These are phyloP conservation scores for Saguinus imperator DNA, from an alignment of 2,113 vertebrate genomes.

Conservation along the genomic window DNA sequence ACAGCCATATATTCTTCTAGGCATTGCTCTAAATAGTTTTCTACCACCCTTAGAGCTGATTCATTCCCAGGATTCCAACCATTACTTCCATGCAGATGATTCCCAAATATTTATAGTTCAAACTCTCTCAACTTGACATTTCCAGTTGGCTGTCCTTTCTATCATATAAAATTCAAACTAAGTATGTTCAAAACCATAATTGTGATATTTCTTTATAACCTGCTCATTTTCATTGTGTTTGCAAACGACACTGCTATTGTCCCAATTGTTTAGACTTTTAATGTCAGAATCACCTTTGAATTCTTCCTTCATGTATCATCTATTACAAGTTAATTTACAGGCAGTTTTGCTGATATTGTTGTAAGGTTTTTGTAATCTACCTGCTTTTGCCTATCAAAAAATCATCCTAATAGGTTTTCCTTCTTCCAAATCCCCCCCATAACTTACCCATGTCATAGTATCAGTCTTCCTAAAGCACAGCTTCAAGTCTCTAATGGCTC, in stretches of 20 bases:
- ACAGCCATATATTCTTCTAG: background rate
- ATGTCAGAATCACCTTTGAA: slow-evolving; percentile 41
- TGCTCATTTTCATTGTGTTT: slow-evolving; percentile 62
- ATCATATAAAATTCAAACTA: slow-evolving; percentile 64
- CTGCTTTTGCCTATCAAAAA: background rate
- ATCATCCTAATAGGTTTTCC: slow-evolving; percentile 7
- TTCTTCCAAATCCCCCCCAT: slow-evolving; percentile 23
- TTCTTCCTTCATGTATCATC: slow-evolving; percentile 12
- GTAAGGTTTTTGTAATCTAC: background rate
- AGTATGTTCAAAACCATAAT: slow-evolving; percentile 61
- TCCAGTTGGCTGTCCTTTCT: slow-evolving; percentile 64
- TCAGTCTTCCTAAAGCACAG: background rate
- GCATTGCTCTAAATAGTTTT: slow-evolving; percentile 45
- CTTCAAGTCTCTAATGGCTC: background rate
- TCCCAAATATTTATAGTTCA: slow-evolving; percentile 67
- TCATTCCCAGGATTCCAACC: slow-evolving; percentile 62
- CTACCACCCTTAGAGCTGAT: slow-evolving; percentile 53
- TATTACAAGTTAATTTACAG: slow-evolving; percentile 5
- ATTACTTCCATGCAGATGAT: slow-evolving; percentile 64
- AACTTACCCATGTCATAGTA: background rate
- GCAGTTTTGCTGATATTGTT: background rate
- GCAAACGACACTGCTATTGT: slow-evolving; percentile 39
- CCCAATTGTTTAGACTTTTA: slow-evolving; percentile 11
- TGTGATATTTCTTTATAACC: slow-evolving; percentile 53
- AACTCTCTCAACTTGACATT: slow-evolving; percentile 68